phyloP scores from a whole-genome alignment of 64 coral and sea anemone species.

The Pocillopora verrucosa region DNA sequence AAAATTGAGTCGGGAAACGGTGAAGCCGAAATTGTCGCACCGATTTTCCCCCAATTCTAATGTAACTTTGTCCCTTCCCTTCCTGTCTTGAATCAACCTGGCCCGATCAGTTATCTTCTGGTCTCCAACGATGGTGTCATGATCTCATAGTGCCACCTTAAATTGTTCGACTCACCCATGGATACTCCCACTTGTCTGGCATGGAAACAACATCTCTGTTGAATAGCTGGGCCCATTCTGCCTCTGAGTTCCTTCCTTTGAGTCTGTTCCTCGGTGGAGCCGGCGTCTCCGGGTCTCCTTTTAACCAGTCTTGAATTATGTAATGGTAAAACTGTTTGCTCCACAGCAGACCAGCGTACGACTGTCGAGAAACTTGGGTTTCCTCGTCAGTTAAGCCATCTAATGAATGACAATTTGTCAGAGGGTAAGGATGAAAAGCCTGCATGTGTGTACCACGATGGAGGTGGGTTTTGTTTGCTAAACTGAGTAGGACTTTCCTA shows the following conservation, averaged over 20 bases:
- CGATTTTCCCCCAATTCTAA: too few species aligned
- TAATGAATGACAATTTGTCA: neutral
- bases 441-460: too few species aligned
- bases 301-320: slow-evolving; percentile 74
- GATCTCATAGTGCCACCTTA: too few species aligned
- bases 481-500: neutral
- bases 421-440: too few species aligned
- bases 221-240: slow-evolving; percentile 68
- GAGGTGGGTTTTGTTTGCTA: neutral
- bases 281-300: slow-evolving; percentile 48
- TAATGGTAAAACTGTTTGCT: slow-evolving; percentile 93
- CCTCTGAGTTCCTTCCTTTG: slow-evolving; percentile 64
- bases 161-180: slow-evolving; percentile 59
- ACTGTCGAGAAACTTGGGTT: slow-evolving; percentile 59
- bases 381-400: neutral
- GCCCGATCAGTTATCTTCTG: too few species aligned
- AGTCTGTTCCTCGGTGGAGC: slow-evolving; percentile 39
- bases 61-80: too few species aligned
- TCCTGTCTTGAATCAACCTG: too few species aligned
- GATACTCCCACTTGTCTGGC: slow-evolving; percentile 94
- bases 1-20: too few species aligned
- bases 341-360: slow-evolving; percentile 86
- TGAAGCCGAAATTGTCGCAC: too few species aligned
- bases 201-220: slow-evolving; percentile 83
- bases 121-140: too few species aligned